Conservation (phyloP, 1,140 invertebrate species). For the Sminthurinus signatus region DNA sequence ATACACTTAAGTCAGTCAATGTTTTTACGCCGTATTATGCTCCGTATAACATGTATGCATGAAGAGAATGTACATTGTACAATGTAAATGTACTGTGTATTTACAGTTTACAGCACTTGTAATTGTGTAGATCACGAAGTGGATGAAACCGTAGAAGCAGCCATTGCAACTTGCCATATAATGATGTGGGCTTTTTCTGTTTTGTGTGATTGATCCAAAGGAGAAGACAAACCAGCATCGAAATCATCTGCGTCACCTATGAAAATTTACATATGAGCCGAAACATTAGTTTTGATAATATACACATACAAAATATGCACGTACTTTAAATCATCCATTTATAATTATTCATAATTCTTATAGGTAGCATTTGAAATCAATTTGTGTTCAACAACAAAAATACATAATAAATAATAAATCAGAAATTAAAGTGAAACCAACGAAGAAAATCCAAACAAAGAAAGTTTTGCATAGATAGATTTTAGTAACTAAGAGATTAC, state of each 20-base stretch:
- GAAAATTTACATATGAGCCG: constrained; percentile 3
- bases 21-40: not conserved
- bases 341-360: too few species aligned
- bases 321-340: too few species aligned
- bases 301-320: too few species aligned
- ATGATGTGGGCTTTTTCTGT: constrained; percentile 37
- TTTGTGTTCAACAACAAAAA: too few species aligned
- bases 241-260: constrained; percentile 39
- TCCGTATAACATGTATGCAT: not conserved
- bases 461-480: too few species aligned
- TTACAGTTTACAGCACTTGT: not conserved
- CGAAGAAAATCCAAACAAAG: too few species aligned
- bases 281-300: too few species aligned
- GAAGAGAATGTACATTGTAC: not conserved
- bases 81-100: not conserved
- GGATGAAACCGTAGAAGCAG: not conserved
- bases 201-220: constrained; percentile 14
- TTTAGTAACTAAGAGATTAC: too few species aligned
- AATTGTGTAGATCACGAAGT: not conserved
- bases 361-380: too few species aligned
- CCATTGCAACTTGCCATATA: constrained; percentile 37
- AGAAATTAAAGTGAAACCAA: too few species aligned
- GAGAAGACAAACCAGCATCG: constrained; percentile 16
- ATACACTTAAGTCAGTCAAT: not conserved
- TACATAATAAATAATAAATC: too few species aligned